phyloP scores from a whole-genome alignment of 2,888 invertebrate species.

The Drosophila birchii region DNA sequence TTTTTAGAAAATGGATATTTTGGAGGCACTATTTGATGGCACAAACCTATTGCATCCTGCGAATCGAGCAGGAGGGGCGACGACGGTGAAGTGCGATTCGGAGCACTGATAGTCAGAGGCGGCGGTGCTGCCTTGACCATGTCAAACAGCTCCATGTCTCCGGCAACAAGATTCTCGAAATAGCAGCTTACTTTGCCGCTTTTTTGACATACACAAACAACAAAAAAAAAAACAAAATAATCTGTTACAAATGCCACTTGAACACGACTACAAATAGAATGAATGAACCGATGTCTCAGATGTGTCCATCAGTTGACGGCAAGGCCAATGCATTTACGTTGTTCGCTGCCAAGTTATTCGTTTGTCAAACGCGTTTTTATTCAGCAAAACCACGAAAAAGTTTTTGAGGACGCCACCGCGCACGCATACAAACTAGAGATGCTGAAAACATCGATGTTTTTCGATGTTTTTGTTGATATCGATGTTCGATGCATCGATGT shows the following conservation, averaged over 20 bases:
- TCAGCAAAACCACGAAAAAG: conserved; percentile 21
- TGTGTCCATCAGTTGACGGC: too few relatives aligned
- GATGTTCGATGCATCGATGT: too few relatives aligned
- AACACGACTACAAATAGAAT: not conserved
- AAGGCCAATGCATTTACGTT: not conserved
- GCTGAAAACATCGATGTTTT: too few relatives aligned
- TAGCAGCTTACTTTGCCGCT: conserved; percentile 6
- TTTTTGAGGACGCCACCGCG: conserved; percentile 23
- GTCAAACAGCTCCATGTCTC: conserved; percentile 32
- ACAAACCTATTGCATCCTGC: conserved; percentile 8
- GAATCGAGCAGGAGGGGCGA: conserved; percentile 24
- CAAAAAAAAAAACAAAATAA: not conserved
- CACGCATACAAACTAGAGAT: conserved; percentile 14
- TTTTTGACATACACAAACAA: conserved; percentile 10
- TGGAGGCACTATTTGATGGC: not conserved
- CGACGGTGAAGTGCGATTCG: not conserved
- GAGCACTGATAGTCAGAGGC: conserved; percentile 4
- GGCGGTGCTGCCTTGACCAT: conserved; percentile 40
- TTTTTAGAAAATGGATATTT: conserved; percentile 1
- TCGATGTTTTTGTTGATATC: too few relatives aligned
- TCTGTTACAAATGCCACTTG: not conserved
- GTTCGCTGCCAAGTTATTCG: not conserved
- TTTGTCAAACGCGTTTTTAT: conserved; percentile 20
- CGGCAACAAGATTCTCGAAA: not conserved
- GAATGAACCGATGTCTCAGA: not conserved